phyloP scores from a whole-genome alignment of 2,888 invertebrate species.

The Tanypteryx hageni region DNA sequence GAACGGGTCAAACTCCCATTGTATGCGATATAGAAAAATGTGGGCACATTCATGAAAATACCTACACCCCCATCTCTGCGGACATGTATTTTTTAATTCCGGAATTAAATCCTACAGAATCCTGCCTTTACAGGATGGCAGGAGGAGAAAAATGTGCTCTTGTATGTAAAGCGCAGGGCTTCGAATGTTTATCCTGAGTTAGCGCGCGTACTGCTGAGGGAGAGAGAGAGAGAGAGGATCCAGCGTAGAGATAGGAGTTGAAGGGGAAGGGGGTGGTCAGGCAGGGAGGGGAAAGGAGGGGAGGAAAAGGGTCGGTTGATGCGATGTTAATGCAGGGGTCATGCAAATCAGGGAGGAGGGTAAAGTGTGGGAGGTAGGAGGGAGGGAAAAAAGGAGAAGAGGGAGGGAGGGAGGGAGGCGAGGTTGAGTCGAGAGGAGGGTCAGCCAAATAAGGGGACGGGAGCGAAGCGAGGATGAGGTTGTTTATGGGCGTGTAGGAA shows the following conservation, averaged over 20 bases:
- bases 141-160: conserved; percentile 21
- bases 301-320: conserved; percentile 39
- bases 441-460: background rate
- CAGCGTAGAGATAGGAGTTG: background rate
- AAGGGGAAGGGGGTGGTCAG: background rate
- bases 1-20: too few species aligned
- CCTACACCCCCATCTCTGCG: too few species aligned
- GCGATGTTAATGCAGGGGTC: conserved; percentile 61
- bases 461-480: conserved; percentile 30
- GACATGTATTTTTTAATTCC: too few species aligned
- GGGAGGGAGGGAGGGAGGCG: background rate
- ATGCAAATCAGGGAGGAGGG: conserved; percentile 55
- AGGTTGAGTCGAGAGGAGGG: background rate
- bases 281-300: background rate
- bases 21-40: too few species aligned
- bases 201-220: background rate
- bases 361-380: background rate
- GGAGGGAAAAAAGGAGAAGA: conserved; percentile 17
- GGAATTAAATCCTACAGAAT: background rate
- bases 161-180: conserved; percentile 20
- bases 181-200: conserved; percentile 49
- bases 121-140: conserved; percentile 15
- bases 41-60: too few species aligned
- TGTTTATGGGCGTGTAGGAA: conserved; percentile 48
- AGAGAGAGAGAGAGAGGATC: background rate